Percentiles rank a stretch among this genome's conserved stretches.
Conservation (phyloP, 2,888 invertebrate genomes). For the Vanessa cardui region DNA sequence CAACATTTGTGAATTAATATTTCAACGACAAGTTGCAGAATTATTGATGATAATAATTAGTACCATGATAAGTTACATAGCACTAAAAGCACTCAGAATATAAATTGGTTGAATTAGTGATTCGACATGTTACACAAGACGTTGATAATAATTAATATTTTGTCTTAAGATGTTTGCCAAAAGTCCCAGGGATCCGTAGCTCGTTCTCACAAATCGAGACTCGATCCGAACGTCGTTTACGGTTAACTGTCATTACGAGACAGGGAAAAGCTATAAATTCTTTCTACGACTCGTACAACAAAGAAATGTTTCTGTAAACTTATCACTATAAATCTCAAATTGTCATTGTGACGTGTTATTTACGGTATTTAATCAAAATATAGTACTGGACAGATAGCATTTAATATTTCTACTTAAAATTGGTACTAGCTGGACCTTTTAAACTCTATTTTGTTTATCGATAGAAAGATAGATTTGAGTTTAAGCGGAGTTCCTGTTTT, state of each 20-base stretch:
- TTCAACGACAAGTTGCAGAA: background rate
- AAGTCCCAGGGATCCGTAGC: slow-evolving; percentile 58
- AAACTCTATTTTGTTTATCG: too few species aligned
- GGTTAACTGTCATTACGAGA: slow-evolving; percentile 41
- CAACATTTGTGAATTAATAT: background rate
- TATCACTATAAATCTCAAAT: slow-evolving; percentile 26
- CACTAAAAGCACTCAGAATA: too few species aligned
- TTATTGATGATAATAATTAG: background rate
- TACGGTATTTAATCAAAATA: too few species aligned
- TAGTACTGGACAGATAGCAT: too few species aligned
- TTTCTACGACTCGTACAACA: slow-evolving; percentile 31
- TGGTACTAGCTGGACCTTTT: too few species aligned
- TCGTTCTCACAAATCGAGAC: slow-evolving; percentile 28
- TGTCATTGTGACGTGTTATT: too few species aligned
- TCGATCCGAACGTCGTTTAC: slow-evolving; percentile 38
- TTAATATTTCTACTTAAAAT: too few species aligned
- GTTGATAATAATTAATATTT: slow-evolving; percentile 2
- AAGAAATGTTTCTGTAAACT: slow-evolving; percentile 33
- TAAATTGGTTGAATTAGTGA: too few species aligned
- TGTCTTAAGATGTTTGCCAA: slow-evolving; percentile 56
- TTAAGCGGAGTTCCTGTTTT: too few species aligned
- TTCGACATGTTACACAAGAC: background rate
- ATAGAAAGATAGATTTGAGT: too few species aligned
- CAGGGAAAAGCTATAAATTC: slow-evolving; percentile 43
- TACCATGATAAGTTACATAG: too few species aligned